Evolutionary conservation across 1,140 invertebrate genomes (phyloP), one percentile per base, ranked within the genome.

Genomic region (Samia ricini): DNA sequence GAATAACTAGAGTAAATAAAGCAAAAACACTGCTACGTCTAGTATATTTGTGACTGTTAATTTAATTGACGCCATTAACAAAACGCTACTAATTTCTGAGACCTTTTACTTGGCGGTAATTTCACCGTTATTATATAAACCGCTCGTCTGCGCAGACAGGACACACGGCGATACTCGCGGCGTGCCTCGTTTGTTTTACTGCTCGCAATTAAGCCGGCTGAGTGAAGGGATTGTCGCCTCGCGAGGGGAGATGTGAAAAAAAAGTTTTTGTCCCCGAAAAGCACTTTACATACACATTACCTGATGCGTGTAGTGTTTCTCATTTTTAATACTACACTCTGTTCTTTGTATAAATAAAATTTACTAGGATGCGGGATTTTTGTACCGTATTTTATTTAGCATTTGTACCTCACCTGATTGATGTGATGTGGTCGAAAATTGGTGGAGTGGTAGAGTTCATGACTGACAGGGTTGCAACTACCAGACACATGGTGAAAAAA

Each of bases 151-250:
- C 56, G 7, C 15, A 12, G 42, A 15, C 63, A n/a, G 49, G 10
- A 18, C 56, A 49, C 66, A 57, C 56, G 56, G 48, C 62, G 33
- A 42, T n/a, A 68, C 68, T 54, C 61, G 61, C 65, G 63, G 63
- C 69, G 62, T 66, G 67, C 64, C 74, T 77, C 83, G 83, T 83
- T 85, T 85, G 81, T 87, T 80, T 80, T 78, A 81, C 76, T 74
- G 74, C 76, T 87, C 74, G 84, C 85, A 88, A 87, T 88, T 88
- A 88, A 85, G 73, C 67, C 77, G 83, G 74, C 84, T 85, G 84
- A 88, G 84, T 87, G 85, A 80, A 74, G 72, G 81, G 79, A 85
- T 88, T 88, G 83, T 88, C 79, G 75, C 75, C 67, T 76, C 75
- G 64, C 71, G 60, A 19, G 65, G 65, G 52, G 59, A 56, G 20